Evolutionary conservation across 2,113 vertebrate species (phyloP), one percentile per base, ranked within the genome.

Genomic region (Cervus canadensis): DNA sequence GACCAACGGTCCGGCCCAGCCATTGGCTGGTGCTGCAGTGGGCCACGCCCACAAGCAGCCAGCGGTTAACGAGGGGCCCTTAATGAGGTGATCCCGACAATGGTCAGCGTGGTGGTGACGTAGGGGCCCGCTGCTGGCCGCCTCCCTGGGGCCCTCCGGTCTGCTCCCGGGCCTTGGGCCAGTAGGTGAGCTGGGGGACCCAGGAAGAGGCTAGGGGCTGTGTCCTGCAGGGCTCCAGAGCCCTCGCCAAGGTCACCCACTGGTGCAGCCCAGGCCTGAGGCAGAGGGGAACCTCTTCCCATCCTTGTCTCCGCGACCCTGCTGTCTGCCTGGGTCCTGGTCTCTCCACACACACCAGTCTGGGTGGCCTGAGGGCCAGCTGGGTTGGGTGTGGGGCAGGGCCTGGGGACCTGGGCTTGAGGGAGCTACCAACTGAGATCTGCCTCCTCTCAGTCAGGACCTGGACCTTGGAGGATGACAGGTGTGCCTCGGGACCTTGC

Each of bases 271-370:
- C 71, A 26, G 71, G 71, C 40, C 40, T 76, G 6, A 40, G 40
- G 36, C 71, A 43, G 40, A 4, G 40, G 71, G 25, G 40, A 43
- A 25, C 23, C 71, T 76, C 71, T 14, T 43, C 40, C 71, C 23
- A 1, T 14, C 40, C 71, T 3, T 26, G 23, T 76, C 71, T 26
- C 71, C 1, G n/a, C 6, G 0, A 7, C 71, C 36, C 40, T 25
- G 71, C 71, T 43, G 36, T 14, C 71, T 76, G 36, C 71, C 71
- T 76, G 71, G 36, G 21, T 14, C 71, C 11, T 36, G 36, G 36
- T 36, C 36, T 36, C 36, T 36, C 36, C 36, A 36, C 6, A 13
- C 71, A 43, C 71, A 4, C 36, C 71, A 6, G 11, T 14, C 26
- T 43, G 12, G 12, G 21, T 43, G 71, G 23, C 71, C 71, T 76